A percentile compares a stretch with the other conserved stretches of the same genome.
phyloP scores from a whole-genome alignment of 2,797 vertebrate species.

The Hozukius guyotensis region DNA sequence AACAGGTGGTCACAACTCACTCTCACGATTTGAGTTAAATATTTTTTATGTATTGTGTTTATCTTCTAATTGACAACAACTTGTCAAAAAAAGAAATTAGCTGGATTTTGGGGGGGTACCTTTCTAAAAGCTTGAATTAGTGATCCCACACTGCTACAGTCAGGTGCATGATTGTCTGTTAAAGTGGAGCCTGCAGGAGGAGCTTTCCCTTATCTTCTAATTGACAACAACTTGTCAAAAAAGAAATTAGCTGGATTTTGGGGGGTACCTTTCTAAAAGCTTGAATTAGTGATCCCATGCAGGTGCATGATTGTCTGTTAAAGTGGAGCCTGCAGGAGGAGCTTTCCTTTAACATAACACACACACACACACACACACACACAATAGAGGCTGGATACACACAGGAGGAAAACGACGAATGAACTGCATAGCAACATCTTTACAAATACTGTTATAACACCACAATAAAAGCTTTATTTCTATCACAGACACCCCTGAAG shows the following conservation, averaged over 20 bases:
- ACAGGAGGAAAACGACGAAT: neutral
- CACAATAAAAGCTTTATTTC: neutral
- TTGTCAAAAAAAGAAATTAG: neutral
- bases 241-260: neutral
- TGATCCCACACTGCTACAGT: neutral
- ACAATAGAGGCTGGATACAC: neutral
- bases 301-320: constrained; percentile 4
- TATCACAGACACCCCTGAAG: neutral
- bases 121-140: neutral
- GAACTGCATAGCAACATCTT: neutral
- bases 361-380: constrained; percentile 20
- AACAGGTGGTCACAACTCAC: constrained; percentile 4
- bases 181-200: constrained; percentile 19
- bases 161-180: constrained; percentile 10
- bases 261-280: neutral
- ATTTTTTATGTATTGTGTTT: neutral
- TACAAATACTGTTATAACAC: neutral
- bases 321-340: constrained; percentile 27
- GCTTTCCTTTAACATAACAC: neutral
- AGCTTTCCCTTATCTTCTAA: neutral
- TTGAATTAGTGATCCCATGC: neutral
- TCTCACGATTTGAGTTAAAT: neutral
- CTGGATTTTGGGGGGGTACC: neutral
- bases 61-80: too few relatives aligned
- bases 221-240: neutral